A percentile compares a stretch with the other conserved stretches of the same genome.
These are phyloP conservation scores for Andrena haemorrhoa DNA, from an alignment of 2,888 invertebrate species.

Conservation along the genomic window DNA sequence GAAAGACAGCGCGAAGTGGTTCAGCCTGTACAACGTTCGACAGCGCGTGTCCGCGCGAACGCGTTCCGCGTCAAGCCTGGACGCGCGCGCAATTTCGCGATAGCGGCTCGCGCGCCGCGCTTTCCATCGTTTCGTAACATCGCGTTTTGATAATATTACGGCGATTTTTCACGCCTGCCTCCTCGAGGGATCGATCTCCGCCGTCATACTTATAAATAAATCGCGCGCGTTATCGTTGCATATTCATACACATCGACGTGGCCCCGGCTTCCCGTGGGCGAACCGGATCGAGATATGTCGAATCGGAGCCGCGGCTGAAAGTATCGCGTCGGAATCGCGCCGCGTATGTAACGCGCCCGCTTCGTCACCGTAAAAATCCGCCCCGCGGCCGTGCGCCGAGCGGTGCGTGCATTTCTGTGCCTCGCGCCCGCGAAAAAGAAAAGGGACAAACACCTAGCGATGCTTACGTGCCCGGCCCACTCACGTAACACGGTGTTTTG, in stretches of 20 bases:
- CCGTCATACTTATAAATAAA: slow-evolving; percentile 84
- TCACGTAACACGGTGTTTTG: slow-evolving; percentile 82
- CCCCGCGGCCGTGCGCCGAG: slow-evolving; percentile 22
- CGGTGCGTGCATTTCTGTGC: slow-evolving; percentile 26
- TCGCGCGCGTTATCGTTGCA: slow-evolving; percentile 82
- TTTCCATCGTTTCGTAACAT: slow-evolving; percentile 64
- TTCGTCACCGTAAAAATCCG: slow-evolving; percentile 63
- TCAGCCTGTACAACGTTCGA: slow-evolving; percentile 14
- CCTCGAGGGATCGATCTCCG: slow-evolving; percentile 74
- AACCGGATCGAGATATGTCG: slow-evolving; percentile 84
- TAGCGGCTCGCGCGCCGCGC: slow-evolving; percentile 35
- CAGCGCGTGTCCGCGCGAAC: slow-evolving; percentile 15
- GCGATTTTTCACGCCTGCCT: slow-evolving; percentile 64
- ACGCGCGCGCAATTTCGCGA: slow-evolving; percentile 37
- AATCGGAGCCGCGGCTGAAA: slow-evolving; percentile 79
- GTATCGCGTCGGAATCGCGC: slow-evolving; percentile 79
- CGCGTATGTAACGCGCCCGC: slow-evolving; percentile 65
- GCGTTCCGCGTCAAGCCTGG: slow-evolving; percentile 8
- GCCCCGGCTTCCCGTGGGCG: slow-evolving; percentile 81
- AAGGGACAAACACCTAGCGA: slow-evolving; percentile 57
- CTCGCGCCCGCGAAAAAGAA: slow-evolving; percentile 29
- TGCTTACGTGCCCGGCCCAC: slow-evolving; percentile 71
- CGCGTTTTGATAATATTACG: slow-evolving; percentile 64
- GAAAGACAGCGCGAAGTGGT: background rate
- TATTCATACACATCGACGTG: slow-evolving; percentile 81